Evolutionary conservation across 92 coral and sea anemone species (phyloP).

Genomic region (Siderastrea radians): DNA sequence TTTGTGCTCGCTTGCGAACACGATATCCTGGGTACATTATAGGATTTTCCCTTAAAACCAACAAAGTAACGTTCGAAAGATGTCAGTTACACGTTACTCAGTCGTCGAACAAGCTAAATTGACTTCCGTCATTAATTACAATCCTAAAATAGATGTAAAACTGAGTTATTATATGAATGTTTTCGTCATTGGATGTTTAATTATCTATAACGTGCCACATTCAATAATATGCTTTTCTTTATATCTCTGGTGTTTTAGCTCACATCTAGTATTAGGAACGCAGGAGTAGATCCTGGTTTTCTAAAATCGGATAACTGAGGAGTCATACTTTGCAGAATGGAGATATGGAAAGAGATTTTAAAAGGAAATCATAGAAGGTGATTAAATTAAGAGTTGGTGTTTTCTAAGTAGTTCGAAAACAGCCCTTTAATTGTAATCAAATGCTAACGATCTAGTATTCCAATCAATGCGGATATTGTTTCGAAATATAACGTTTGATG

Average conservation of each 20-base stretch:
- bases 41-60: neutral
- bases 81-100: neutral
- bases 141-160: slow-evolving; percentile 27
- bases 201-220: slow-evolving; percentile 21
- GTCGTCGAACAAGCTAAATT: slow-evolving; percentile 8
- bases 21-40: neutral
- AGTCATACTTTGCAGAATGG: too few relatives aligned
- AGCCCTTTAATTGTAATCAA: slow-evolving; percentile 16
- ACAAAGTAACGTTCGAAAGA: neutral
- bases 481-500: neutral
- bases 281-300: neutral
- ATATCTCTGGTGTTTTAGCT: neutral
- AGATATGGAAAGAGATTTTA: neutral
- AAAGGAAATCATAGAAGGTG: neutral
- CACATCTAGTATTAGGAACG: neutral
- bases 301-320: neutral
- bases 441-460: slow-evolving; percentile 16
- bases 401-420: slow-evolving; percentile 26
- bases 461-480: slow-evolving; percentile 5
- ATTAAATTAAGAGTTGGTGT: slow-evolving; percentile 33
- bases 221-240: neutral
- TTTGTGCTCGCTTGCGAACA: neutral
- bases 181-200: slow-evolving; percentile 31
- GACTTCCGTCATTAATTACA: slow-evolving; percentile 33
- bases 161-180: slow-evolving; percentile 19